Percentiles rank a stretch among this genome's conserved stretches.
These are phyloP conservation scores for Pseudopipra pipra DNA, from an alignment of 2,113 vertebrate species.

Conservation along the genomic window DNA sequence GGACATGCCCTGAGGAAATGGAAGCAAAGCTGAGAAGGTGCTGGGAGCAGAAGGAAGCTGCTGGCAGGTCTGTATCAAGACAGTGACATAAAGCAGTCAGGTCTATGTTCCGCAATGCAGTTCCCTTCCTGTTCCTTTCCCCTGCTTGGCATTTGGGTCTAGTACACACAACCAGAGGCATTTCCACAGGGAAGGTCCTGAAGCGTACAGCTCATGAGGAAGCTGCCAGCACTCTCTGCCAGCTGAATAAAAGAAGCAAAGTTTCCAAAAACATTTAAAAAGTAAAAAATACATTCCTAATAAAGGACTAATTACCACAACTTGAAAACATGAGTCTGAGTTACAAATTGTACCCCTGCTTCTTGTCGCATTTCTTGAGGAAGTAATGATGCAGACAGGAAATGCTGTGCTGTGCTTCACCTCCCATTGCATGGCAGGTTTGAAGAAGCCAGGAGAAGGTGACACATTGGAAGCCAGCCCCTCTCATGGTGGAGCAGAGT, in stretches of 20 bases:
- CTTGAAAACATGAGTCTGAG: not conserved
- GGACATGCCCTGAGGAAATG: not conserved
- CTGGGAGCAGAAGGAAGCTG: not conserved
- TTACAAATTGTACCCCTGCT: not conserved
- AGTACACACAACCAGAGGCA: not conserved
- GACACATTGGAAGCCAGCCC: not conserved
- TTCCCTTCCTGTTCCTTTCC: not conserved
- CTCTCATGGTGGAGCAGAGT: not conserved
- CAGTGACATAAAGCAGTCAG: not conserved
- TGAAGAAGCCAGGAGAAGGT: not conserved
- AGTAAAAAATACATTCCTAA: not conserved
- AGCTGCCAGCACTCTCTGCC: not conserved
- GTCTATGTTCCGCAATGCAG: fast-evolving
- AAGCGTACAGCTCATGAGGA: not conserved
- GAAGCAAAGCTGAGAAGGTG: not conserved
- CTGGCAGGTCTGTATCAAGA: not conserved
- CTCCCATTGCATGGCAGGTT: not conserved
- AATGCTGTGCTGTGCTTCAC: fast-evolving
- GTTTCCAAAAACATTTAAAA: not conserved
- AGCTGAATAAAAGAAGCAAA: not conserved
- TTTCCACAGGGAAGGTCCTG: not conserved
- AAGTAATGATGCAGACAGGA: not conserved
- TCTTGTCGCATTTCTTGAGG: not conserved
- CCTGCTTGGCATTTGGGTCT: not conserved
- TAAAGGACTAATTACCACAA: not conserved